Conservation (phyloP, 2,888 invertebrate species). For the Ypsolopha sequella region DNA sequence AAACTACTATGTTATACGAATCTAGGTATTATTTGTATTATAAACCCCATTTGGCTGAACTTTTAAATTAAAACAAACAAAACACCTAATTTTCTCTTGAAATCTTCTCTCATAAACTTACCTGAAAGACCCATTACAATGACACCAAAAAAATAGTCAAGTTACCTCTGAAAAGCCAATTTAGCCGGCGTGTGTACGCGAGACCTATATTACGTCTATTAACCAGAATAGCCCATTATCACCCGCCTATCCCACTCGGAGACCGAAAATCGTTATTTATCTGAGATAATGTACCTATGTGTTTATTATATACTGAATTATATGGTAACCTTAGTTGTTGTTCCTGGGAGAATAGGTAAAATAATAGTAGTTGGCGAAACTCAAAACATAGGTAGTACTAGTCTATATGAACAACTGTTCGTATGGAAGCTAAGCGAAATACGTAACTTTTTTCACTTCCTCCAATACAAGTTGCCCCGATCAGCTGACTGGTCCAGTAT, state of each 20-base stretch:
- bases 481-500: too few species aligned
- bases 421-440: too few species aligned
- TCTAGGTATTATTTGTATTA: too few species aligned
- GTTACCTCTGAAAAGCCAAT: constrained; percentile 2
- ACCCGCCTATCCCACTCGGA: constrained; percentile 43
- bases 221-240: constrained; percentile 50
- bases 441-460: too few species aligned
- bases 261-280: constrained; percentile 42
- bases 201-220: constrained; percentile 31
- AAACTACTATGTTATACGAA: too few species aligned
- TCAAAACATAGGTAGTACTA: too few species aligned
- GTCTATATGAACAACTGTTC: too few species aligned
- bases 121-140: not conserved
- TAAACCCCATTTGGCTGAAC: too few species aligned
- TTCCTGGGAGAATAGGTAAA: too few species aligned
- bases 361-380: too few species aligned
- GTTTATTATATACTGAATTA: not conserved
- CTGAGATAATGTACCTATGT: constrained; percentile 12
- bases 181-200: constrained; percentile 13
- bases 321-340: not conserved
- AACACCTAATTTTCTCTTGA: not conserved
- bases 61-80: too few species aligned
- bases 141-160: not conserved
- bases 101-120: not conserved
- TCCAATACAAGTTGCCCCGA: too few species aligned